Base-by-base conservation (phyloP, 1,140 invertebrate species). In the Branchinecta lynchi region DNA sequence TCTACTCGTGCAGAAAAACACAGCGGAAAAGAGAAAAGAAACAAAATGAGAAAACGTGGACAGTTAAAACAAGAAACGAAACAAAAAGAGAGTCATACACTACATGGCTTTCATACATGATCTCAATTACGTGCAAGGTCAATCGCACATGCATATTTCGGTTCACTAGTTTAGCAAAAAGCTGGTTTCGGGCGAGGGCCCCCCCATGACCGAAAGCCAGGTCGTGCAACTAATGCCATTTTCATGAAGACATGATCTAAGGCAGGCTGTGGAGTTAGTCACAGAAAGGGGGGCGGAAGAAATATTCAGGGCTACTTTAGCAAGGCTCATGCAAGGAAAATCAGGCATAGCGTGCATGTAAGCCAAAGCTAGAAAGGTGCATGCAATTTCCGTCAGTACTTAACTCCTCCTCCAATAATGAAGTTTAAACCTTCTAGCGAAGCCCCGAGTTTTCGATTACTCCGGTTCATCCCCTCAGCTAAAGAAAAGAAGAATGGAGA, bases 11-110 rank as follows among this genome's bases (percentile, higher is more conserved):
- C 32, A 32, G 32, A 32, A 32, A 32, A 32, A 32, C 32, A 32
- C 32, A 32, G 32, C 32, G 32, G 32, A 32, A 32, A 32, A 32
- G 32, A 32, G 32, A 32, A 32, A 32, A 32, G 21, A 66, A 66
- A 66, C 20, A 66, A 66, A 66, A 65, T 20, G 20, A 65, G 15
- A 65, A 65, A 20, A 65, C 15, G 60, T n/a, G 20, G 66, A 43
- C 46, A 45, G 65, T 46, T 70, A 45, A 21, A 70, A 66, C 70
- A 66, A 67, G 68, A 70, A 70, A 66, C 45, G 68, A 70, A 21
- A 70, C 44, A 70, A 45, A 67, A 44, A 70, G 65, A 65, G 21
- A 66, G 46, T 45, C 46, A 43, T 70, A 66, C 20, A 12, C 66
- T 67, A 70, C 44, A 46, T 44, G 68, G 68, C 46, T 32, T 32